Base-by-base conservation (phyloP, 2,888 invertebrate genomes). In the Papilio elwesi region DNA sequence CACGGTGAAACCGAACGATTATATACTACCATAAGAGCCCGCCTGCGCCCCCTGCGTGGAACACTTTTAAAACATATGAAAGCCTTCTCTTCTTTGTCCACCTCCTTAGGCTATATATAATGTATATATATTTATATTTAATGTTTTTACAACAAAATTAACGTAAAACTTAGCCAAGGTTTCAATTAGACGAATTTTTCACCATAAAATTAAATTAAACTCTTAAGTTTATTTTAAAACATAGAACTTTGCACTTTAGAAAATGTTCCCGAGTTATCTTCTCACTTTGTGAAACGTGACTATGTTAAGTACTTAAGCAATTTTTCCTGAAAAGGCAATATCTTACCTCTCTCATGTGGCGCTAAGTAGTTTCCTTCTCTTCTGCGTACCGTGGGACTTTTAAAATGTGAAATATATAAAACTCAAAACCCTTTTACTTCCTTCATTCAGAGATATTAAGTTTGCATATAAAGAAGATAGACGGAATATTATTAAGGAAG, bases 211-310 rank as follows among this genome's bases (percentile, higher is more conserved):
- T n/a, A n/a, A n/a, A n/a, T n/a, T 9, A 62, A 15, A 62, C 43
- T 15, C 10, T 7, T 43, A 15, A 62, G 43, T 15, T 62, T 62
- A 62, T 62, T 62, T 16, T 70, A 64, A 47, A 64, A 36, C 59
- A 69, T 63, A 43, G 43, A 49, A 49, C 57, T 68, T 59, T 59
- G 49, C 47, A 68, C 68, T 68, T 68, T 57, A 36, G 55, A 51
- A 55, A 68, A 26, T 57, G 49, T 68, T 49, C 68, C 59, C 49
- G 12, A 48, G 68, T 62, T 59, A 48, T 49, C 36, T 12, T 53
- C 59, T 65, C 57, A 66, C 71, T 71, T 66, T 66, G 66, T 59
- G 71, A 71, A 71, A 71, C 66, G 57, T 65, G 71, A 71, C 57
- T 66, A 49, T 49, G 71, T 65, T 59, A 71, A 66, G 59, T 65